Conservation (phyloP, 2,797 vertebrate species). For the Coilia nasus region DNA sequence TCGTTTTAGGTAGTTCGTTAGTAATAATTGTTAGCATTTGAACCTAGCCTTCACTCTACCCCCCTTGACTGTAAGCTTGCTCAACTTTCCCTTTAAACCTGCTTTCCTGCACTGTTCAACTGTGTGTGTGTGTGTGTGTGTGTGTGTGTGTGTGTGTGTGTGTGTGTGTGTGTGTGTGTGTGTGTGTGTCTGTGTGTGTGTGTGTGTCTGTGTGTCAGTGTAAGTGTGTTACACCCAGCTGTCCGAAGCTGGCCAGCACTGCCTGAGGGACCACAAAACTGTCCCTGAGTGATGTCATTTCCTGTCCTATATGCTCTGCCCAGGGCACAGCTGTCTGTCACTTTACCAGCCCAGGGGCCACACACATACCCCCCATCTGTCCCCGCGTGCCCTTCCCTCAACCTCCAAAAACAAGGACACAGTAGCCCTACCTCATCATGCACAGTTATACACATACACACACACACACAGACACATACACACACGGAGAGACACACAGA, state of each 20-base stretch:
- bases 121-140: background rate
- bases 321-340: constrained; percentile 75
- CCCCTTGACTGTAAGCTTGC: background rate
- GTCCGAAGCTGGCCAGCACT: constrained; percentile 47
- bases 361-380: constrained; percentile 65
- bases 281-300: constrained; percentile 66
- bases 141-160: background rate
- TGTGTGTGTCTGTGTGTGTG: background rate
- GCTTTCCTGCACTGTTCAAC: background rate
- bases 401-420: constrained; percentile 52
- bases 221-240: constrained; percentile 1
- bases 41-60: background rate
- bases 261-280: constrained; percentile 65
- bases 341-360: constrained; percentile 23
- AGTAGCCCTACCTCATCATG: constrained; percentile 9
- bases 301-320: constrained; percentile 70
- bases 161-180: background rate
- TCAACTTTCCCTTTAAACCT: background rate
- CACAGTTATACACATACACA: background rate
- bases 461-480: background rate
- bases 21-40: background rate
- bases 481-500: background rate
- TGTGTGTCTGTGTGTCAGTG: background rate
- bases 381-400: constrained; percentile 64
- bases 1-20: background rate